These are phyloP conservation scores for Drosophila lacteicornis DNA, from an alignment of 1,140 invertebrate species.

Conservation along the genomic window DNA sequence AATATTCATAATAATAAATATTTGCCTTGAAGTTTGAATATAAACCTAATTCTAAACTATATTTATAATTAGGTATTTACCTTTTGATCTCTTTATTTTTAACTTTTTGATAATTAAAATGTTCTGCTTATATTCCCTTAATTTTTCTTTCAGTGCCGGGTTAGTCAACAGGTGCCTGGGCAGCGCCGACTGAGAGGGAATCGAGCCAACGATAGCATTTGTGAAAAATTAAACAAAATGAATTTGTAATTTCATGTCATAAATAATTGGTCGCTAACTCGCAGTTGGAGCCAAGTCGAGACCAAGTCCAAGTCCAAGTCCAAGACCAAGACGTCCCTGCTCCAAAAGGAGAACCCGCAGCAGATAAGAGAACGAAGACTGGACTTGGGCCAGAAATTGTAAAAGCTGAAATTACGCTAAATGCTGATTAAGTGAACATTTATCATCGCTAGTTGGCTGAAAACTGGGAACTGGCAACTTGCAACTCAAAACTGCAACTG, in stretches of 20 bases:
- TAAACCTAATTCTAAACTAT: too few relatives aligned
- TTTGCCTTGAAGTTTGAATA: too few relatives aligned
- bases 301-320: slow-evolving; percentile 13
- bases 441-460: slow-evolving; percentile 78
- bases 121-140: too few relatives aligned
- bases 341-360: slow-evolving; percentile 33
- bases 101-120: too few relatives aligned
- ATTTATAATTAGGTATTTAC: too few relatives aligned
- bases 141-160: slow-evolving; percentile 2
- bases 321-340: slow-evolving; percentile 28
- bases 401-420: slow-evolving; percentile 84
- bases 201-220: slow-evolving; percentile 46
- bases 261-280: slow-evolving; percentile 84
- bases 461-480: slow-evolving; percentile 6
- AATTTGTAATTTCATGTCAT: slow-evolving; percentile 85
- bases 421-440: slow-evolving; percentile 85
- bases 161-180: slow-evolving; percentile 58
- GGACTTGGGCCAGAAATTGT: slow-evolving; percentile 60
- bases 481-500: slow-evolving; percentile 15
- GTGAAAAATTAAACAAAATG: slow-evolving; percentile 85
- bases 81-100: too few relatives aligned
- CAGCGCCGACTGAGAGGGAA: slow-evolving; percentile 1
- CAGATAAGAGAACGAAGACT: slow-evolving; percentile 35
- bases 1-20: too few relatives aligned
- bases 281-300: slow-evolving; percentile 46